Base-by-base conservation (phyloP, 30 jellyfish, hydroid and myxozoan species). In the Sanderia malayensis region DNA sequence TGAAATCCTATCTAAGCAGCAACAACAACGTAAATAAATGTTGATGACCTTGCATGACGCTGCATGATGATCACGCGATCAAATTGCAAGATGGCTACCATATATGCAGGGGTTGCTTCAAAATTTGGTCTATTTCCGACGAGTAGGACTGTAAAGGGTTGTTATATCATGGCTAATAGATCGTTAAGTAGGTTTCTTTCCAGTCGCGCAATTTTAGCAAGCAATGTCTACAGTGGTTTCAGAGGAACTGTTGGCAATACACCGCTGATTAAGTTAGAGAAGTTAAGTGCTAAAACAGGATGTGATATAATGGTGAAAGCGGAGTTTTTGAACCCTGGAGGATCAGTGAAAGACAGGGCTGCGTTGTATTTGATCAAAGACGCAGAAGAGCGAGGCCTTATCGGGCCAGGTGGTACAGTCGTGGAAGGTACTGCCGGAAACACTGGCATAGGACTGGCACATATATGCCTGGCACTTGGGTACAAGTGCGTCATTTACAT, bases 341-440 rank as follows among this genome's bases (percentile, higher is more conserved):
- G 96, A 0, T 87, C 96, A 0, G 96, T 87, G 27, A 87, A 87
- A 72, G 96, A 87, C 70, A 70, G 96, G 44, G 96, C 96, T 27
- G 96, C 96, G 1, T 58, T 79, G 24, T 87, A 87, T 60, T 74
- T 87, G 28, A 87, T 87, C 1, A 80, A 73, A 41, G 96, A 87
- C 27, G 96, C 96, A 15, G 94, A 76, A 49, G 86, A 79, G 32
- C 72, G 63, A 41, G 94, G 90, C 41, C 73, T 61, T 4, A 30
- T 85, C 45, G 74, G 72, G 23, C 96, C 96, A 9, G 94, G 96
- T 34, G 96, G 96, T 27, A 87, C 96, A 6, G 69, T 87, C 2
- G 96, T 87, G 4, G 96, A 87, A 73, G 96, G 96, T 24, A 87
- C 96, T 11, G 96, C 96, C 15, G 96, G 96, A 15, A 87, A 87